Base-by-base conservation (phyloP, 2,113 vertebrate species). In the Phycodurus eques region DNA sequence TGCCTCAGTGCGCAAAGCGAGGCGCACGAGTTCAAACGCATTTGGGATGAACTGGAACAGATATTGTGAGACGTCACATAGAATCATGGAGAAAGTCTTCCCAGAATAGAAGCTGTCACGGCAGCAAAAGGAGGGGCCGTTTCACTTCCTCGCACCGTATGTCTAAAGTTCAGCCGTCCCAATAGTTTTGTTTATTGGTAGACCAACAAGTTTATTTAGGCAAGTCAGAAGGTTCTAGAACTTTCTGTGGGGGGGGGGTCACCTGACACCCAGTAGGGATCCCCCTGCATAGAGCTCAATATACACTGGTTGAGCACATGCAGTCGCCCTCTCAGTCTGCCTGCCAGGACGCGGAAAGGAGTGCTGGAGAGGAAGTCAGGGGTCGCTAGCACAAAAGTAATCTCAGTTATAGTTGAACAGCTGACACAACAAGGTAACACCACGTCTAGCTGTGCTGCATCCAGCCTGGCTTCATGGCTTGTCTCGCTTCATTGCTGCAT, bases 371-470 rank as follows among this genome's bases (percentile, higher is more conserved):
- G 84, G 70, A 82, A 71, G 72, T 79, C 54, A 75, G 71, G 69
- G 70, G 19, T 51, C 12, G 65, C 67, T 49, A 73, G n/a, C 70
- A 62, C n/a, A 76, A 51, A 85, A 78, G 6, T 79, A 80, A 70
- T 78, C 72, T 85, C 83, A 53, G 33, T 69, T 22, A 57, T 83
- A 79, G 73, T 72, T 80, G 75, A 84, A 69, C 85, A 62, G 71
- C 87, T 84, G 80, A 79, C 82, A 43, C 70, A 77, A n/a, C 73
- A 91, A 93, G 93, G 93, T 93, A 93, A 93, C 77, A 46, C 43
- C 31, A 82, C 56, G 56, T 70, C 65, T 70, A 66, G 69, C 75
- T 77, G 76, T 51, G 51, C 70, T 81, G 80, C 72, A 73, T 71
- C 65, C 59, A 46, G 73, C 69, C 79, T 84, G 76, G 67, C 79